Percentiles rank a stretch among this genome's conserved stretches.
phyloP scores from a whole-genome alignment of 2,888 invertebrate genomes.

The Tipula unca region DNA sequence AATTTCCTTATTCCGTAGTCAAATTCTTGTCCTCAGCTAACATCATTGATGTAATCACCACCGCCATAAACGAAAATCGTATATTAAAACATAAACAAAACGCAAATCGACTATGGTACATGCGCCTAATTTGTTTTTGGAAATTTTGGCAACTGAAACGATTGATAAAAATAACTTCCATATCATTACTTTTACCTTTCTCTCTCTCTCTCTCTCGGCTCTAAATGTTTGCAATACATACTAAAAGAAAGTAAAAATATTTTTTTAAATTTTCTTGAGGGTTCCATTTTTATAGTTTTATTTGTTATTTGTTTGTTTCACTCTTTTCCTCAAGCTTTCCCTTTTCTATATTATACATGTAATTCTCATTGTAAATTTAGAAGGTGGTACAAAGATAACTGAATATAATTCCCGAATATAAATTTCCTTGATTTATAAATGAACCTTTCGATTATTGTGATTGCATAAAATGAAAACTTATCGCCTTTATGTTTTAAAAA shows the following conservation, averaged over 20 bases:
- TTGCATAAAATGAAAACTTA: not conserved
- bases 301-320: not conserved
- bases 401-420: too few species aligned
- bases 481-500: not conserved
- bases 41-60: not conserved
- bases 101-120: not conserved
- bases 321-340: not conserved
- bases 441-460: not conserved
- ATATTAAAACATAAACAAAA: not conserved
- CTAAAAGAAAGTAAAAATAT: too few species aligned
- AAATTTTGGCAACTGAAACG: not conserved
- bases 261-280: not conserved
- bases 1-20: not conserved
- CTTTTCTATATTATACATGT: not conserved
- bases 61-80: not conserved
- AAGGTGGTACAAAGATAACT: not conserved
- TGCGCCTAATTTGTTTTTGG: not conserved
- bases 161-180: too few species aligned
- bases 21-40: not conserved
- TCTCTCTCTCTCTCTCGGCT: not conserved
- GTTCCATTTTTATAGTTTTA: not conserved
- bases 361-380: not conserved
- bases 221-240: not conserved
- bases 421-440: not conserved
- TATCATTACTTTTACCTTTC: too few species aligned